phyloP scores from a whole-genome alignment of 2,888 invertebrate species.

The Spilarctia lutea region DNA sequence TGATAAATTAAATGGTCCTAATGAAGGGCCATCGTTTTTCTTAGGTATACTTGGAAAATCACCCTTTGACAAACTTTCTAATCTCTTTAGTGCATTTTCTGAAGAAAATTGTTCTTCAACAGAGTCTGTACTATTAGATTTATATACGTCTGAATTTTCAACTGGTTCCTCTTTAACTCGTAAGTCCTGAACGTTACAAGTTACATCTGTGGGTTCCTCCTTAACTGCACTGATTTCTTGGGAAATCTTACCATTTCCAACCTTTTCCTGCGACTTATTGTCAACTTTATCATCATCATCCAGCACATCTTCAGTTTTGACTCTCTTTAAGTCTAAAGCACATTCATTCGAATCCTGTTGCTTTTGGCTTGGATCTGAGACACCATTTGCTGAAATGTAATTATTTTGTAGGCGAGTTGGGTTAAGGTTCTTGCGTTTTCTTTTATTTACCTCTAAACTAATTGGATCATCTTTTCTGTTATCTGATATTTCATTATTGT shows the following conservation, averaged over 20 bases:
- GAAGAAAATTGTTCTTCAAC: conserved; percentile 75
- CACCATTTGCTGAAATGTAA: conserved; percentile 57
- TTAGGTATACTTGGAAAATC: conserved; percentile 87
- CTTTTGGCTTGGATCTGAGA: conserved; percentile 58
- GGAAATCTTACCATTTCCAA: conserved; percentile 68
- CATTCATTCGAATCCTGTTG: conserved; percentile 65
- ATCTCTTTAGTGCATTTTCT: conserved; percentile 90
- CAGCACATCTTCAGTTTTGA: conserved; percentile 68
- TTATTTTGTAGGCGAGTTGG: conserved; percentile 92
- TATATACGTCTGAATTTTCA: conserved; percentile 72
- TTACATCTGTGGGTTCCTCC: conserved; percentile 68
- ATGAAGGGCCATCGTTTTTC: conserved; percentile 65
- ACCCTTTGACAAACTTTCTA: conserved; percentile 93
- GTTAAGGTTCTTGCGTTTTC: conserved; percentile 96
- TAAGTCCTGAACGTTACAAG: conserved; percentile 67
- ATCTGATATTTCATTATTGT: conserved; percentile 73
- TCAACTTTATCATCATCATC: conserved; percentile 44
- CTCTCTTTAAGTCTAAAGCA: conserved; percentile 73
- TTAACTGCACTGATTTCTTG: conserved; percentile 63
- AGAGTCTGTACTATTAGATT: conserved; percentile 52
- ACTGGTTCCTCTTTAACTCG: conserved; percentile 74
- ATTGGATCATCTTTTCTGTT: conserved; percentile 81
- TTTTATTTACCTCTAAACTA: conserved; percentile 88
- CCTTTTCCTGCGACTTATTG: conserved; percentile 43
- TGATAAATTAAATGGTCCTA: conserved; percentile 74